Percentiles rank a stretch among this genome's conserved stretches.
These are phyloP conservation scores for Nothocercus nigrocapillus DNA, from an alignment of 2,113 vertebrate genomes.

Conservation along the genomic window DNA sequence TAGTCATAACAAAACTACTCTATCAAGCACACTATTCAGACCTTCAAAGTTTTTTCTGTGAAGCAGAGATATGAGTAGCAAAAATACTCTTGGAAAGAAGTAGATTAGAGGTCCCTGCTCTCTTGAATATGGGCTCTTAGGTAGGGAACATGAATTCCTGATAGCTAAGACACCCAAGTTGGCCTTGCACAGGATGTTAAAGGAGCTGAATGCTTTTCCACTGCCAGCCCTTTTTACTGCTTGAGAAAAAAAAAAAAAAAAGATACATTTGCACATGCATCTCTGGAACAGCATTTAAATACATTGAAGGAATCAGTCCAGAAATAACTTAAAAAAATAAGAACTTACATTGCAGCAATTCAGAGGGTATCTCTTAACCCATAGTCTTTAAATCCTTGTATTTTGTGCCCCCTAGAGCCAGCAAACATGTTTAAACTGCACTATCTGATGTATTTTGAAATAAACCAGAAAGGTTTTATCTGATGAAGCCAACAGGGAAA, in stretches of 20 bases:
- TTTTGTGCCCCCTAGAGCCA: neutral
- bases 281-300: neutral
- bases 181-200: neutral
- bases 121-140: neutral
- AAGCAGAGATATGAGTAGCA: neutral
- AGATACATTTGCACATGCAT: neutral
- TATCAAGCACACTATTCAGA: neutral
- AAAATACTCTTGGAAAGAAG: neutral
- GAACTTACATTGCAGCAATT: neutral
- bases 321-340: neutral
- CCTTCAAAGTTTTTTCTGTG: neutral
- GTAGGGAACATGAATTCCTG: neutral
- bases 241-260: neutral
- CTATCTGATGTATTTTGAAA: neutral
- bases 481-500: neutral
- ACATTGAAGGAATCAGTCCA: neutral
- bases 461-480: neutral
- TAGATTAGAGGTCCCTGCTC: neutral
- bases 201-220: neutral
- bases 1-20: neutral
- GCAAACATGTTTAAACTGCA: neutral
- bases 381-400: neutral
- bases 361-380: neutral
- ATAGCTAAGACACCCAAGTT: neutral
- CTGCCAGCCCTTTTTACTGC: neutral